Percentiles rank a stretch among this genome's conserved stretches.
Conservation (phyloP, 1,140 invertebrate species). For the Drosophila obscura region DNA sequence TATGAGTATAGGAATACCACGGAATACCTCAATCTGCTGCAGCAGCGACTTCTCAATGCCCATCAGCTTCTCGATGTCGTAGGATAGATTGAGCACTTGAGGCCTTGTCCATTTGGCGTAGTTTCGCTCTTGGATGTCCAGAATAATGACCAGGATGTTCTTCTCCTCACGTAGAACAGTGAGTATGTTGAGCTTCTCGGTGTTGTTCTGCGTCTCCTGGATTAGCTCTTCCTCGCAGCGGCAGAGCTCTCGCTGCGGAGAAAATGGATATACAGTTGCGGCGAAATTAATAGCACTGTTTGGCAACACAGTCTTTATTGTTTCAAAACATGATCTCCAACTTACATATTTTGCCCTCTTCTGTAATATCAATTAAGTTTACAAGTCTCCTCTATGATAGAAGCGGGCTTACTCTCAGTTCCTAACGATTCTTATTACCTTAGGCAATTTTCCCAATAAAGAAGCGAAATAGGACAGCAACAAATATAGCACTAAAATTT, state of each 20-base stretch:
- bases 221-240: constrained; percentile 81
- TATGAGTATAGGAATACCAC: neutral
- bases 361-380: no score
- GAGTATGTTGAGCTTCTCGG: constrained; percentile 86
- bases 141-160: constrained; percentile 83
- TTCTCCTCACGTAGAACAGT: constrained; percentile 86
- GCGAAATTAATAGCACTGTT: no score
- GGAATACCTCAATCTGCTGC: constrained; percentile 81
- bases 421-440: no score
- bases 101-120: constrained; percentile 70
- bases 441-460: no score
- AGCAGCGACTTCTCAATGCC: constrained; percentile 75
- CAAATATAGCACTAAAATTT: no score
- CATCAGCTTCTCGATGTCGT: constrained; percentile 83
- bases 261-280: neutral
- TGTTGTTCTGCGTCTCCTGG: constrained; percentile 85
- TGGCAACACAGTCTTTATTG: no score
- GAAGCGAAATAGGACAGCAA: no score
- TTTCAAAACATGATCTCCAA: no score
- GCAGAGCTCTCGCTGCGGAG: constrained; percentile 63
- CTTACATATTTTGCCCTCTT: no score
- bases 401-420: no score
- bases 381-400: no score
- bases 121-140: constrained; percentile 83
- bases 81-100: constrained; percentile 63